phyloP scores from a whole-genome alignment of 2,797 vertebrate species.

The Chiroxiphia lanceolata region DNA sequence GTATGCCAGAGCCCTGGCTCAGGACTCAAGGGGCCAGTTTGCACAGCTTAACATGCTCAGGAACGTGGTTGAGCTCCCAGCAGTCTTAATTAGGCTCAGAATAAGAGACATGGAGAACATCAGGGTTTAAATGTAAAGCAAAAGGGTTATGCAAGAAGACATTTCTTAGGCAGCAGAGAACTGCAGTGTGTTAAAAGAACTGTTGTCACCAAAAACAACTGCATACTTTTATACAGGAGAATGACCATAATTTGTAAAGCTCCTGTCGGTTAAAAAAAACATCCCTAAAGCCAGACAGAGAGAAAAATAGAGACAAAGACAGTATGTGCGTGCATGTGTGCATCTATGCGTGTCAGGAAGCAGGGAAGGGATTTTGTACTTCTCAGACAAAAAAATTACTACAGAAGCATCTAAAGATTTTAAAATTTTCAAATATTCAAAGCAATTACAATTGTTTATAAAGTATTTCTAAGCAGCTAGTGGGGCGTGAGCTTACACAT shows the following conservation, averaged over 20 bases:
- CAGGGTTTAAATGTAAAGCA: not conserved
- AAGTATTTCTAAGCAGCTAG: not conserved
- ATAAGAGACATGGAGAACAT: not conserved
- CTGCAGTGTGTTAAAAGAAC: not conserved
- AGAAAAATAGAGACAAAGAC: not conserved
- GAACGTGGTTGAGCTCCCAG: not conserved
- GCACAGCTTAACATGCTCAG: not conserved
- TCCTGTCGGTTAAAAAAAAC: not conserved
- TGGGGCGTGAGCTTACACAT: not conserved
- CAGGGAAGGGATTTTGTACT: not conserved
- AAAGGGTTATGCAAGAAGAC: not conserved
- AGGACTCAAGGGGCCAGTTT: conserved; percentile 16
- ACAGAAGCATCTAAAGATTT: not conserved
- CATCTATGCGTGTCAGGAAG: not conserved
- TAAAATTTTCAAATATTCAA: not conserved
- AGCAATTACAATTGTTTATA: not conserved
- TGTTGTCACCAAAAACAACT: not conserved
- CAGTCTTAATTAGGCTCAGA: not conserved
- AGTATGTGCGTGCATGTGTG: rapidly evolving
- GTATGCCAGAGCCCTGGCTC: not conserved
- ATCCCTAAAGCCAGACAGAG: not conserved
- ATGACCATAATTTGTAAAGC: not conserved
- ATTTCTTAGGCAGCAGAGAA: not conserved
- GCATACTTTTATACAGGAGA: not conserved
- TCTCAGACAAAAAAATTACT: not conserved